phyloP scores from a whole-genome alignment of 2,888 invertebrate genomes.

The Phasia obesa region DNA sequence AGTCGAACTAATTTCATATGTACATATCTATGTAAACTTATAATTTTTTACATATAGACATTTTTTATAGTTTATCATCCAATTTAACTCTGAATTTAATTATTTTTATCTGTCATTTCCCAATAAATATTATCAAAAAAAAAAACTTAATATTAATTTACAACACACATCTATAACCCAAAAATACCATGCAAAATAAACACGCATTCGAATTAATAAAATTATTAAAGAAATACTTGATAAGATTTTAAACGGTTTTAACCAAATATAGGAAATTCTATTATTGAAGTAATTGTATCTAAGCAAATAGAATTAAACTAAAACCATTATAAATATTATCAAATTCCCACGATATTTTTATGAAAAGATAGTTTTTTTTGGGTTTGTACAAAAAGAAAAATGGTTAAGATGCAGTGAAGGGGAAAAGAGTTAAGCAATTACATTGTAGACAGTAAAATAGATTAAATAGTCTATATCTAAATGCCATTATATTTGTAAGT shows the following conservation, averaged over 20 bases:
- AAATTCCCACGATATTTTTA: slow-evolving; percentile 24
- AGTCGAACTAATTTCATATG: too few relatives aligned
- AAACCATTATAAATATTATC: background rate
- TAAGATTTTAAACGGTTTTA: slow-evolving; percentile 55
- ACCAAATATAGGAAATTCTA: slow-evolving; percentile 56
- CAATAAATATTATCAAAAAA: slow-evolving; percentile 47
- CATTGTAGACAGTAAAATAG: too few relatives aligned
- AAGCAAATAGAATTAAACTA: background rate
- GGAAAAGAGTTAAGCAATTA: slow-evolving; percentile 55
- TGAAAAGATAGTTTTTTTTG: too few relatives aligned
- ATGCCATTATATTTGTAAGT: background rate
- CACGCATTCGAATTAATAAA: background rate
- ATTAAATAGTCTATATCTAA: background rate
- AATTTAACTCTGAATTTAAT: slow-evolving; percentile 57
- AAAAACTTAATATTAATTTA: slow-evolving; percentile 20
- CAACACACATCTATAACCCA: slow-evolving; percentile 20
- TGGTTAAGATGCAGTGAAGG: slow-evolving; percentile 29
- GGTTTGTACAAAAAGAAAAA: background rate
- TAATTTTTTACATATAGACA: too few relatives aligned
- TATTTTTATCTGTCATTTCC: slow-evolving; percentile 51
- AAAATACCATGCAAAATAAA: slow-evolving; percentile 23
- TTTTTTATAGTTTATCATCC: too few relatives aligned
- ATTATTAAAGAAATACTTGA: slow-evolving; percentile 45
- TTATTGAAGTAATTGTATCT: slow-evolving; percentile 27
- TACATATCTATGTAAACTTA: too few relatives aligned